Evolutionary conservation across 2,113 vertebrate species (phyloP).

Genomic region (Coptodon rendalli): DNA sequence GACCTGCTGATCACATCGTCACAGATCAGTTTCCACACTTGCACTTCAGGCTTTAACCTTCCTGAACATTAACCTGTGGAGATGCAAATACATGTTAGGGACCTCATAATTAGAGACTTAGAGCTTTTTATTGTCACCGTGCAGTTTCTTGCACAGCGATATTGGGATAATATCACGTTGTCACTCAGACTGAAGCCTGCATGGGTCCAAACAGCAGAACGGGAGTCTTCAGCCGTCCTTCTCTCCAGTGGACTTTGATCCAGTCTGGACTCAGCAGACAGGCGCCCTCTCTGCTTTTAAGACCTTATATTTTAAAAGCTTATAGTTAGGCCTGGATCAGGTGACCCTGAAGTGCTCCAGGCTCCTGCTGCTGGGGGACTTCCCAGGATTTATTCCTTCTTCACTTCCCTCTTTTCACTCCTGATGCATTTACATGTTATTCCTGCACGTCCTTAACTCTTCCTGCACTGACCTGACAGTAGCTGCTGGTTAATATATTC

Average conservation of each 20-base stretch:
- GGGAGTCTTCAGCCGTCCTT: not conserved
- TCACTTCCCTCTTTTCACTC: not conserved
- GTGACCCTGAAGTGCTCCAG: not conserved
- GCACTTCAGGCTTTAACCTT: not conserved
- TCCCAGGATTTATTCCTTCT: not conserved
- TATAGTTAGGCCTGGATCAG: not conserved
- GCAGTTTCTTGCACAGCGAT: accelerated
- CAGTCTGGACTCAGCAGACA: not conserved
- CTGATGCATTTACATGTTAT: not conserved
- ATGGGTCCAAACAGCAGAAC: not conserved
- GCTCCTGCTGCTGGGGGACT: not conserved
- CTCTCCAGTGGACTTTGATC: not conserved
- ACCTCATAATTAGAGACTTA: accelerated
- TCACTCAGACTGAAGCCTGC: not conserved
- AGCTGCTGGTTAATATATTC: accelerated
- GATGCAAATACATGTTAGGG: not conserved
- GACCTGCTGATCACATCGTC: accelerated
- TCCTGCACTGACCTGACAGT: not conserved
- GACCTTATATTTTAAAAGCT: accelerated
- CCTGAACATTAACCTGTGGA: not conserved
- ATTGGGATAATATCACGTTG: not conserved
- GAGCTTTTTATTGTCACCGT: not conserved
- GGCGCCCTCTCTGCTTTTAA: accelerated
- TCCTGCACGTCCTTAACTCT: accelerated
- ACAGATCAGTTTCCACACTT: not conserved